Percentiles rank a stretch among this genome's conserved stretches.
phyloP scores from a whole-genome alignment of 53 echinoderm and acorn worm genomes.

The Apostichopus leukothele region DNA sequence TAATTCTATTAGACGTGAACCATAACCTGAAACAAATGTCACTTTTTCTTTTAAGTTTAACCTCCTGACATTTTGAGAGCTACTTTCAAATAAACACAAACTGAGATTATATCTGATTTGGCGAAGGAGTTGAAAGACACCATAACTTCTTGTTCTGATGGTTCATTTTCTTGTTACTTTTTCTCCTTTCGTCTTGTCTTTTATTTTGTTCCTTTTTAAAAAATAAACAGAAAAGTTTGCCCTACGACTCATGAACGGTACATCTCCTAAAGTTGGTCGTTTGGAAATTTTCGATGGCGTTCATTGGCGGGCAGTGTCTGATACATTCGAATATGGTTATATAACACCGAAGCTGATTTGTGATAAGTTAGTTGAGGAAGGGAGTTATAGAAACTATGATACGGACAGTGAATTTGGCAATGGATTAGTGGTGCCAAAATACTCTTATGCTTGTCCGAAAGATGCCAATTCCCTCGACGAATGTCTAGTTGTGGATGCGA shows the following conservation, averaged over 20 bases:
- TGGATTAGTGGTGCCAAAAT: constrained; percentile 15
- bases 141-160: too few relatives aligned
- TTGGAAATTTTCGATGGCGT: constrained; percentile 27
- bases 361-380: constrained; percentile 7
- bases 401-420: constrained; percentile 18
- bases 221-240: neutral
- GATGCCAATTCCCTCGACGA: neutral
- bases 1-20: too few relatives aligned
- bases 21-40: too few relatives aligned
- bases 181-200: too few relatives aligned
- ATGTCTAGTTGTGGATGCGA: neutral
- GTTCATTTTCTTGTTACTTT: too few relatives aligned
- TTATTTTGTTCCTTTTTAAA: neutral
- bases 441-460: neutral
- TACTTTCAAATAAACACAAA: too few relatives aligned
- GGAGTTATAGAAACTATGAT: neutral
- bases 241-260: constrained; percentile 34
- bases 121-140: too few relatives aligned
- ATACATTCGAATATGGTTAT: neutral
- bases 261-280: neutral
- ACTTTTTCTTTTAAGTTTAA: too few relatives aligned
- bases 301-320: constrained; percentile 1
- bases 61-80: too few relatives aligned
- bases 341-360: constrained; percentile 6
- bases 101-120: too few relatives aligned